Percentiles rank a stretch among this genome's conserved stretches.
These are phyloP conservation scores for Stylophora pistillata DNA, from an alignment of 64 coral and sea anemone species.

Conservation along the genomic window DNA sequence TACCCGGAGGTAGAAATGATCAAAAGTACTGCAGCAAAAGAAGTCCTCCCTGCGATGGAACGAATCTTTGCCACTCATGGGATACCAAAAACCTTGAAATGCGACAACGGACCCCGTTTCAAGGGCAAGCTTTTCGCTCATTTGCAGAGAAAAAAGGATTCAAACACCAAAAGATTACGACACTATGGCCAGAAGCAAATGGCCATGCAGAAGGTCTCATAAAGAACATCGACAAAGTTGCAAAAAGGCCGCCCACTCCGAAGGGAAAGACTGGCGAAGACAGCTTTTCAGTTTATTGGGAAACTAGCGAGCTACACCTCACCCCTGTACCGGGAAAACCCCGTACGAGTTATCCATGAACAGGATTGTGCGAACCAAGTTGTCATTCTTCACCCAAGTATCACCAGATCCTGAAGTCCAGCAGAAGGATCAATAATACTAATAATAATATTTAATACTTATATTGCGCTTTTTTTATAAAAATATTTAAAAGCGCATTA, in stretches of 20 bases:
- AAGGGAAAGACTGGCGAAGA: conserved; percentile 44
- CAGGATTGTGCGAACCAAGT: not conserved
- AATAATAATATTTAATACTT: too few relatives aligned
- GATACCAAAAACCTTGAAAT: conserved; percentile 27
- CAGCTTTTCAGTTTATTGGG: not conserved
- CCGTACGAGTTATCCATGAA: conserved; percentile 6
- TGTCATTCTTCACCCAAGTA: not conserved
- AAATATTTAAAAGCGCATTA: too few relatives aligned
- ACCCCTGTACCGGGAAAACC: not conserved
- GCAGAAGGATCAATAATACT: conserved; percentile 10
- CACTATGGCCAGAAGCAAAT: conserved; percentile 33
- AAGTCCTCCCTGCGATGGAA: conserved; percentile 18
- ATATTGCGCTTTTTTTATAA: too few relatives aligned
- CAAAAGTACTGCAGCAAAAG: not conserved
- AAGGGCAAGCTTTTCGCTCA: not conserved
- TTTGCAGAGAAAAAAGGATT: conserved; percentile 35
- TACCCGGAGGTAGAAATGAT: conserved; percentile 54
- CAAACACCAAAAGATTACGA: conserved; percentile 33
- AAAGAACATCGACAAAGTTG: conserved; percentile 40
- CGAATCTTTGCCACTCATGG: conserved; percentile 28
- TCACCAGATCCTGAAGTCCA: not conserved
- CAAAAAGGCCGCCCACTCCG: not conserved
- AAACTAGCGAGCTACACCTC: conserved; percentile 4
- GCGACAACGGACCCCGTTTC: conserved; percentile 54
- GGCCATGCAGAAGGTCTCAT: too few relatives aligned